Conservation (phyloP, 2,113 vertebrate species). For the Rousettus leschenaultii region DNA sequence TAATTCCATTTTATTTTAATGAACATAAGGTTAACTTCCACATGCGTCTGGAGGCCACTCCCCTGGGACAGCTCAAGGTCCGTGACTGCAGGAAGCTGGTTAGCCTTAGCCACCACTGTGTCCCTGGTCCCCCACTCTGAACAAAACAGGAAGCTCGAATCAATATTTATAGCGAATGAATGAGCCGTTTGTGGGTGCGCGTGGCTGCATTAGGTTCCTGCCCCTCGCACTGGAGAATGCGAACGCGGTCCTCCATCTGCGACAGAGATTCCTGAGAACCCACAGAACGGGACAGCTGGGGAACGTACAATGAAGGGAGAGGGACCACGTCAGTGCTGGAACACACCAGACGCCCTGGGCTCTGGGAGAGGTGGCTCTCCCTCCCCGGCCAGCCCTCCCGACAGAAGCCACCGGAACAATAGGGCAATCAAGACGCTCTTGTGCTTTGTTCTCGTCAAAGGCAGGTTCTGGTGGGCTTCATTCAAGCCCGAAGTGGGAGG, state of each 20-base stretch:
- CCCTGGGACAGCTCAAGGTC: not conserved
- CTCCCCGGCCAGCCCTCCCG: not conserved
- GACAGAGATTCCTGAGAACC: not conserved
- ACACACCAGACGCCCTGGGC: not conserved
- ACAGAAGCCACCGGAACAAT: not conserved
- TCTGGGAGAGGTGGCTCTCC: not conserved
- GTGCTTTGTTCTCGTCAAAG: not conserved
- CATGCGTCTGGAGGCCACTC: rapidly evolving
- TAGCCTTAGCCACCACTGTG: rapidly evolving
- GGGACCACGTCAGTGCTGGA: rapidly evolving
- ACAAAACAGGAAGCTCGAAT: rapidly evolving
- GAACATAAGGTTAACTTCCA: not conserved
- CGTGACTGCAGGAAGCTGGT: rapidly evolving
- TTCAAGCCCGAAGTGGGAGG: not conserved
- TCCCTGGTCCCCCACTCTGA: rapidly evolving
- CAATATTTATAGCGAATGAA: rapidly evolving
- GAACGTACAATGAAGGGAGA: rapidly evolving
- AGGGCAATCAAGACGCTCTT: constrained; percentile 20
- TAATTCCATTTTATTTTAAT: not conserved
- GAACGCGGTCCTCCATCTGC: rapidly evolving
- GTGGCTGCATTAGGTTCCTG: rapidly evolving
- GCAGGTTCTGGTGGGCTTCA: constrained; percentile 12
- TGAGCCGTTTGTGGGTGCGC: not conserved
- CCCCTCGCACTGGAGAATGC: not conserved
- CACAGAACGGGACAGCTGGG: rapidly evolving